phyloP scores from a whole-genome alignment of 23 tunicate genomes.

The Halocynthia roretzi region DNA sequence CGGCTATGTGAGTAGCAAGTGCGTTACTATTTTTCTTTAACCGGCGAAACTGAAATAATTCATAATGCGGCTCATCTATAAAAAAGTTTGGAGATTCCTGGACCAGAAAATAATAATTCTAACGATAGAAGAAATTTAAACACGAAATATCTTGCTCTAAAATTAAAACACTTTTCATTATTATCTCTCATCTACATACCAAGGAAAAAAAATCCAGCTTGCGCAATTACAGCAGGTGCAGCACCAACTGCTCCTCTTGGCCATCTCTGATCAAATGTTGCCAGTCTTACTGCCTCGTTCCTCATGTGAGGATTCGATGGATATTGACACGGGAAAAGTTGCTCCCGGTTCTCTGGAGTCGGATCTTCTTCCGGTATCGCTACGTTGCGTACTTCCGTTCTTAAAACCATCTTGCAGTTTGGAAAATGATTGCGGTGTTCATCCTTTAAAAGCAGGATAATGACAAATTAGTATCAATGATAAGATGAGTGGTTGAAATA shows the following conservation, averaged over 20 bases:
- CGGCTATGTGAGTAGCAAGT: no score
- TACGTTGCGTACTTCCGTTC: conserved; percentile 14
- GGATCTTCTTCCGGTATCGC: background rate
- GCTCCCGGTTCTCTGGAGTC: background rate
- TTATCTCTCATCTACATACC: background rate
- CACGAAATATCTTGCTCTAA: no score
- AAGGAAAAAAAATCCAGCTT: conserved; percentile 74
- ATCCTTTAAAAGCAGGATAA: background rate
- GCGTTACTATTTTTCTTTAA: no score
- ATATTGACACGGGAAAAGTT: conserved; percentile 40
- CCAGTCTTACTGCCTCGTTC: conserved; percentile 38
- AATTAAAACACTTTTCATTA: no score
- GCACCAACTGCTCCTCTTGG: conserved; percentile 34
- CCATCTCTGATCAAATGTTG: conserved; percentile 73
- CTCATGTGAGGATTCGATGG: conserved; percentile 82
- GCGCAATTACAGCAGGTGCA: conserved; percentile 44
- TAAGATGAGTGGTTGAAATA: no score
- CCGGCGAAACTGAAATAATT: no score
- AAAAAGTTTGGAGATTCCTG: no score
- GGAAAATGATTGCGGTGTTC: conserved; percentile 47
- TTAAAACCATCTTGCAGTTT: conserved; percentile 16
- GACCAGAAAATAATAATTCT: no score
- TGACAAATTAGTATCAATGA: no score
- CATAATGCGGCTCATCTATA: no score
- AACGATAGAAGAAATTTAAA: no score